Conservation (phyloP, 2,797 vertebrate genomes). For the Rhinogobio ventralis region DNA sequence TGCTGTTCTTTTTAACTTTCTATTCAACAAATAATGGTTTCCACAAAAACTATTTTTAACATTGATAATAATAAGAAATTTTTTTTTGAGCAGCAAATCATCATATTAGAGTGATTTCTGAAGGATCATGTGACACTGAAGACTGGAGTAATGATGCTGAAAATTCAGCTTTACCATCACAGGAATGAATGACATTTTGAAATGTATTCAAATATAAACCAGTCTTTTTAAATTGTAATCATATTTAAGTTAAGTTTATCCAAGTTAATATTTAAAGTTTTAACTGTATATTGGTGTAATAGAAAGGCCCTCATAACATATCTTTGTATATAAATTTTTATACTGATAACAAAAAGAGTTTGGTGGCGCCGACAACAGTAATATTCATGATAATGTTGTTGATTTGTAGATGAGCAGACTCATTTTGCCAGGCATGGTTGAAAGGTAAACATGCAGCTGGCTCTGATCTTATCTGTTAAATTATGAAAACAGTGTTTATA, state of each 20-base stretch:
- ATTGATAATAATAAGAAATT: too few species aligned
- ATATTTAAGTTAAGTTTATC: too few species aligned
- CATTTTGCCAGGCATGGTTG: constrained; percentile 81
- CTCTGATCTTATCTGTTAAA: constrained; percentile 7
- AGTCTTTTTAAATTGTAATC: too few species aligned
- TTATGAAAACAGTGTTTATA: neutral
- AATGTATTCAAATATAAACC: too few species aligned
- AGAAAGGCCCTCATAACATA: neutral
- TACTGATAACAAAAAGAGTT: neutral
- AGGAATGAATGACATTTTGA: too few species aligned
- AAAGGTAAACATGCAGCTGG: constrained; percentile 73
- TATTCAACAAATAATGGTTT: neutral
- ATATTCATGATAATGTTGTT: constrained; percentile 20
- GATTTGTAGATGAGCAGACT: constrained; percentile 78
- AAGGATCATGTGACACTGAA: too few species aligned
- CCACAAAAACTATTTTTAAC: neutral
- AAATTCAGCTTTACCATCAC: too few species aligned
- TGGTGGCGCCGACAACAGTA: neutral
- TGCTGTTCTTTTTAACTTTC: neutral
- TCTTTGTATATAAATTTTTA: too few species aligned
- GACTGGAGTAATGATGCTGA: too few species aligned
- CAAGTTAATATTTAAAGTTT: too few species aligned
- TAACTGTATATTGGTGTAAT: neutral
- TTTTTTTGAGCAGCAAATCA: too few species aligned
- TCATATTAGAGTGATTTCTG: too few species aligned